A percentile compares a stretch with the other conserved stretches of the same genome.
Conservation (phyloP, 1,140 invertebrate species). For the Luehdorfia chinensis region DNA sequence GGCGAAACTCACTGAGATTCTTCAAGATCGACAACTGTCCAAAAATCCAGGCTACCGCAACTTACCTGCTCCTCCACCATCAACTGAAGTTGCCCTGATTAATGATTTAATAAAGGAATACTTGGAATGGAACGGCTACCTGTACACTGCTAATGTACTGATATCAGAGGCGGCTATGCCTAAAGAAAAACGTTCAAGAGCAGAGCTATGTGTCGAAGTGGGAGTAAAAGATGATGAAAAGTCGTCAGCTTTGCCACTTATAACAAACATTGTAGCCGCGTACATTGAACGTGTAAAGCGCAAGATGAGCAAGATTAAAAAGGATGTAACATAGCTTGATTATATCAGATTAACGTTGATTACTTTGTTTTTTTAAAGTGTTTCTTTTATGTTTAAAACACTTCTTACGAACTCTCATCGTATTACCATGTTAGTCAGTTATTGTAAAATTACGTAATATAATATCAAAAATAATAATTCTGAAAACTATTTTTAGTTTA, state of each 20-base stretch:
- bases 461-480: no score
- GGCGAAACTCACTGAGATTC: slow-evolving; percentile 53
- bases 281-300: slow-evolving; percentile 66
- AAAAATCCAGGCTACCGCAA: slow-evolving; percentile 28
- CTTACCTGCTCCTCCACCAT: slow-evolving; percentile 42
- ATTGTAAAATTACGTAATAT: no score
- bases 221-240: slow-evolving; percentile 66
- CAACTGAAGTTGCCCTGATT: slow-evolving; percentile 71
- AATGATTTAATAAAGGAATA: slow-evolving; percentile 77
- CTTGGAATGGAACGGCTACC: slow-evolving; percentile 77
- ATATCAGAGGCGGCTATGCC: slow-evolving; percentile 59
- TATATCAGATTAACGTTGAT: background rate
- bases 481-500: no score
- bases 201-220: slow-evolving; percentile 51
- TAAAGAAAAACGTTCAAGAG: slow-evolving; percentile 31
- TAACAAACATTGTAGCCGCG: slow-evolving; percentile 60
- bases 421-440: no score
- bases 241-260: slow-evolving; percentile 51
- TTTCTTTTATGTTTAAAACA: no score
- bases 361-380: slow-evolving; percentile 19
- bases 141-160: slow-evolving; percentile 76
- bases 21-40: slow-evolving; percentile 44
- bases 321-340: slow-evolving; percentile 20
- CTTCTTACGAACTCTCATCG: no score
- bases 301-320: slow-evolving; percentile 56